Evolutionary conservation across 2,888 invertebrate genomes (phyloP), one percentile per base, ranked within the genome.

Genomic region (Heliconius ismenius): DNA sequence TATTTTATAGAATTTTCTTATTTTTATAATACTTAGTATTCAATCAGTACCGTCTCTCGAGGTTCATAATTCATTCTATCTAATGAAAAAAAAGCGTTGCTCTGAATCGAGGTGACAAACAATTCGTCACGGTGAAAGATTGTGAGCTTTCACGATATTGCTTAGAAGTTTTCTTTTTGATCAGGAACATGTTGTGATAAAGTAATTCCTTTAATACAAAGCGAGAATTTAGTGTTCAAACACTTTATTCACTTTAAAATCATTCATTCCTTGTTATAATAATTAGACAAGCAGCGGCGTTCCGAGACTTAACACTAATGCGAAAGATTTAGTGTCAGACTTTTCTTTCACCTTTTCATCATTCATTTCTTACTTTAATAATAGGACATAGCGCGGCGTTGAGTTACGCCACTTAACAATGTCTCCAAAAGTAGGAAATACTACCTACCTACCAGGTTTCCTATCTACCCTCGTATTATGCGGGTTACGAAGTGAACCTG

Each of bases 71-170:
- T 77, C 74, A 77, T 70, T 70, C 65, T 13, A 63, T 64, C 28
- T 77, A 77, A 74, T 64, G 65, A 77, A 76, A 76, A 39, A 49
- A 70, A 70, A 70, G 70, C 72, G 49, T 75, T 75, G 72, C 67
- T 67, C 75, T 72, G 75, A 75, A 68, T 58, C 70, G 75, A 77
- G 70, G 75, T 78, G 79, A 76, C 65, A 73, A 73, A 74, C 73
- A 70, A 73, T 78, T 78, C 73, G 76, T 73, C 76, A 78, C 49
- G 21, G 62, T 69, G 74, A 78, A 68, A 78, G 63, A 76, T 74
- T 76, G 64, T 72, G 69, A 70, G 70, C 58, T 58, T 70, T 70
- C 24, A 70, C 70, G 58, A 24, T 58, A 58, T 70, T 70, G 36
- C 67, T 65, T 65, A 54, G 28, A 28, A 65, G 11, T 39, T 65